Percentiles rank a stretch among this genome's conserved stretches.
Evolutionary conservation across 2,888 invertebrate species (phyloP).

Genomic region (Nomada lathburiana): DNA sequence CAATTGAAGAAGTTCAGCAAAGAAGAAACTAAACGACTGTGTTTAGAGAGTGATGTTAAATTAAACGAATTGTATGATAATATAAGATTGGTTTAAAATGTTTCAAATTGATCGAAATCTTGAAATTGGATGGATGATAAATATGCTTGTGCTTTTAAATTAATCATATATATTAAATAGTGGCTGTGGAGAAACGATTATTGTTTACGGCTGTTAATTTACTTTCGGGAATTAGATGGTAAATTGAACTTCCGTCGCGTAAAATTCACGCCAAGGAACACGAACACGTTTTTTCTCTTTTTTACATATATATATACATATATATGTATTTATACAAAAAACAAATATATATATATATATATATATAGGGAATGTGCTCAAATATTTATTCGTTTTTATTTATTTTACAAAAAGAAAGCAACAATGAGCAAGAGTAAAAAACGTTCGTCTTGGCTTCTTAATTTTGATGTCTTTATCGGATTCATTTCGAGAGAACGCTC

Average conservation of each 20-base stretch:
- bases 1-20: conserved; percentile 50
- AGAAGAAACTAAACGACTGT: conserved; percentile 31
- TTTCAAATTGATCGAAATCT: conserved; percentile 46
- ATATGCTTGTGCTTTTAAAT: conserved; percentile 55
- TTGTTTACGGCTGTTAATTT: conserved; percentile 50
- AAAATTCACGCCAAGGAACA: conserved; percentile 16
- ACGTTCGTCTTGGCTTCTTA: conserved; percentile 39
- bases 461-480: conserved; percentile 27
- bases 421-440: conserved; percentile 35
- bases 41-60: conserved; percentile 58
- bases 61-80: conserved; percentile 43
- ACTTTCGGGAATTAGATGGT: conserved; percentile 50
- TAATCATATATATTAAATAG: conserved; percentile 44
- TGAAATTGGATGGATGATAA: conserved; percentile 43
- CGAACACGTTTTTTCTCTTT: conserved; percentile 16
- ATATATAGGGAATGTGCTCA: conserved; percentile 50
- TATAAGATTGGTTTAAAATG: conserved; percentile 31
- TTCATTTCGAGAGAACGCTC: conserved; percentile 25
- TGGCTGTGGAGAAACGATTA: conserved; percentile 68
- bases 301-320: not conserved
- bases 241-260: conserved; percentile 29
- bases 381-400: conserved; percentile 72
- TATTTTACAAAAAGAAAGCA: conserved; percentile 58
- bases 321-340: too few relatives aligned
- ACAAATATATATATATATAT: not conserved